Conservation (phyloP, 1,140 invertebrate species). For the Drosophila elegans region DNA sequence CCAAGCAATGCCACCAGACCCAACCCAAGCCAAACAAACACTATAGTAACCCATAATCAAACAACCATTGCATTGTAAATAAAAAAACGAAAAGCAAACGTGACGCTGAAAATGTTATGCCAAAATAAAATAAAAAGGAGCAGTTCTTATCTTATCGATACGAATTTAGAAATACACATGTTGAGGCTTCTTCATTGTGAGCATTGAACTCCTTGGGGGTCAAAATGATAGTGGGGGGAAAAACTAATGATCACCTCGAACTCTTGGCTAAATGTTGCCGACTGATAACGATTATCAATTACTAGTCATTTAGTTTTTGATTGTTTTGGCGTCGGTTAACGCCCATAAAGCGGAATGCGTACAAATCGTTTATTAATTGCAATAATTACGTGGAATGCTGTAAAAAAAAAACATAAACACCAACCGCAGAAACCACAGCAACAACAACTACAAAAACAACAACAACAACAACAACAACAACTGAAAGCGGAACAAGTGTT, state of each 20-base stretch:
- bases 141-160: constrained; percentile 27
- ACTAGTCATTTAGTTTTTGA: constrained; percentile 15
- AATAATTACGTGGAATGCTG: constrained; percentile 59
- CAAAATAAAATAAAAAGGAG: not conserved
- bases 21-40: constrained; percentile 25
- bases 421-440: constrained; percentile 29
- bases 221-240: constrained; percentile 11
- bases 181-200: constrained; percentile 25
- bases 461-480: constrained; percentile 26
- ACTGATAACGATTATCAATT: constrained; percentile 46
- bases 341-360: constrained; percentile 55
- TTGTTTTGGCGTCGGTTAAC: constrained; percentile 21
- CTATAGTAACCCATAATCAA: constrained; percentile 19
- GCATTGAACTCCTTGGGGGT: constrained; percentile 22
- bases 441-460: too few species aligned
- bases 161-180: constrained; percentile 28
- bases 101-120: constrained; percentile 4
- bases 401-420: constrained; percentile 30
- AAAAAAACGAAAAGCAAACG: constrained; percentile 10
- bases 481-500: constrained; percentile 56
- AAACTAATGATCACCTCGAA: constrained; percentile 37
- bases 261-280: constrained; percentile 10
- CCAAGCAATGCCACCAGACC: constrained; percentile 30
- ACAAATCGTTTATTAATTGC: constrained; percentile 73
- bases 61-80: constrained; percentile 18